Base-by-base conservation (phyloP, 2,797 vertebrate genomes). In the Phataginus tricuspis region DNA sequence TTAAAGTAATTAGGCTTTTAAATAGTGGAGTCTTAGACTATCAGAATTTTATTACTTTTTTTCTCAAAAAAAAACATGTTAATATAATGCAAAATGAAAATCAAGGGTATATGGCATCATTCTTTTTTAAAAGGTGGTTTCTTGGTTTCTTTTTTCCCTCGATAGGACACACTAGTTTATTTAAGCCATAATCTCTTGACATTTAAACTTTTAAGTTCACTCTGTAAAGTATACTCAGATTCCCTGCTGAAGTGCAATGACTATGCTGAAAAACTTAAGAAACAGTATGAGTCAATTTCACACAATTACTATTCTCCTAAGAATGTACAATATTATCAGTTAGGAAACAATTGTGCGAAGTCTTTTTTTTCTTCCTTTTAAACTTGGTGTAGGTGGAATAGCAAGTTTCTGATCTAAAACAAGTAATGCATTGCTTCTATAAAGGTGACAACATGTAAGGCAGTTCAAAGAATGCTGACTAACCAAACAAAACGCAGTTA, bases 211-310 rank as follows among this genome's bases (percentile, higher is more conserved):
- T 95, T 95, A 49, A 92, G 79, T 98, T 98, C 97, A 97, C 97
- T 98, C 98, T 98, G 91, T 98, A 98, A 92, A 97, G 94, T 97
- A 97, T 96, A 97, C 34, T 49, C 86, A 96, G 97, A 98, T 97
- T 98, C 98, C 98, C 98, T 98, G 98, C 97, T 98, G 98, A 98
- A 98, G 98, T 98, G 97, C 98, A 98, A 98, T 97, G 97, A 98
- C 98, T 98, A 97, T 84, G 96, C 97, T 98, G 98, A 98, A 98
- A 98, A 98, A 97, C 97, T 98, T 77, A 97, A 97, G 97, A 98
- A 96, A 98, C 98, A 98, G 94, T 97, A 98, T 98, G 97, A 98
- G 97, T 97, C 98, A 97, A 96, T 96, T 97, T 98, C 98, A 98
- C 98, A 98, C 98, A 98, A 98, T 97, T 98, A 98, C 97, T 98